Evolutionary conservation across 2,797 vertebrate genomes (phyloP).

Genomic region (Leptatherina wallacei): DNA sequence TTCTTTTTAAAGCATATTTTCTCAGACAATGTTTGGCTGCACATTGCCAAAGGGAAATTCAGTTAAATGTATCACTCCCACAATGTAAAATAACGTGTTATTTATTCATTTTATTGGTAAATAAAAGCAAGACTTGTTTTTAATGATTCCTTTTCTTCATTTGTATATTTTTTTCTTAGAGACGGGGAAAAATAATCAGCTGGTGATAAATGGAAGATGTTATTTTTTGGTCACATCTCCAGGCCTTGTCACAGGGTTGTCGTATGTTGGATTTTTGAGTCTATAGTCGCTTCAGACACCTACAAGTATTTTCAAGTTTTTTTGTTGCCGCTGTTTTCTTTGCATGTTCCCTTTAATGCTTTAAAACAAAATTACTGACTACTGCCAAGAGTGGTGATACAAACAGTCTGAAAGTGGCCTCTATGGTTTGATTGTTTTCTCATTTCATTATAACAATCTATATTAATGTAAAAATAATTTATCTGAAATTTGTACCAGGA

Average conservation of each 20-base stretch:
- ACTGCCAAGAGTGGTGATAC: not conserved
- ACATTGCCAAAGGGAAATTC: no score
- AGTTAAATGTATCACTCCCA: no score
- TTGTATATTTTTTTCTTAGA: not conserved
- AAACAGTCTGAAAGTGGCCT: no score
- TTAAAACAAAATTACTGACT: not conserved
- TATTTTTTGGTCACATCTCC: not conserved
- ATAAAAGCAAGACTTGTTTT: no score
- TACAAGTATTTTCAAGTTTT: not conserved
- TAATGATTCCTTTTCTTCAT: not conserved
- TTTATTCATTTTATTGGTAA: no score
- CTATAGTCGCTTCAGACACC: not conserved
- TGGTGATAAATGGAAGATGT: no score
- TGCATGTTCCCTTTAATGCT: not conserved
- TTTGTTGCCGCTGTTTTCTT: not conserved
- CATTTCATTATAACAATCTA: not conserved
- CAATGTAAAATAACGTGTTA: no score
- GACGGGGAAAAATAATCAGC: not conserved
- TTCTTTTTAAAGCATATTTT: no score
- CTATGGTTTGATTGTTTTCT: not conserved
- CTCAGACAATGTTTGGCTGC: no score
- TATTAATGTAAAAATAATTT: no score
- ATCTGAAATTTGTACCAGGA: no score
- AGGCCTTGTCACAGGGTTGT: not conserved
- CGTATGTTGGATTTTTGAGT: not conserved